Evolutionary conservation across 2,113 vertebrate species (phyloP).

Genomic region (Sturnira hondurensis): DNA sequence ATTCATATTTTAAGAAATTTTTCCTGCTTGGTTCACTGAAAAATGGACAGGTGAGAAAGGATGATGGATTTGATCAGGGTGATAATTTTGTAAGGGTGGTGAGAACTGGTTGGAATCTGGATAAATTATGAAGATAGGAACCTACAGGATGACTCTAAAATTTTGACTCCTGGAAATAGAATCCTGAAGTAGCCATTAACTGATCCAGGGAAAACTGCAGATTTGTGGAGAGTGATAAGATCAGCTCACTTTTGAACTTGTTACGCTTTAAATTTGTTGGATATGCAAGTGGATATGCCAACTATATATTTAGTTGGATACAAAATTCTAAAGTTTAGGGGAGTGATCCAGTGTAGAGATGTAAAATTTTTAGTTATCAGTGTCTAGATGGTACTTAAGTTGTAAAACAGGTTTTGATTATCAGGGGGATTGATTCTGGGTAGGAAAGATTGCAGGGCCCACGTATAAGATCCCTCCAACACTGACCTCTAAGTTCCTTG

Average conservation of each 20-base stretch:
- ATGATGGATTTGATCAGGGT: not conserved
- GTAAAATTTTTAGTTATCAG: not conserved
- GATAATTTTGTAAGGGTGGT: not conserved
- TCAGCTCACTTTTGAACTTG: not conserved
- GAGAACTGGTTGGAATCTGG: not conserved
- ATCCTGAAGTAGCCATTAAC: not conserved
- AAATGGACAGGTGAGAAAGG: not conserved
- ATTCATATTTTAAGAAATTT: not conserved
- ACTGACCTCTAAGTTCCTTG: not conserved
- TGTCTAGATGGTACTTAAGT: not conserved
- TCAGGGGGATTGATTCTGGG: not conserved
- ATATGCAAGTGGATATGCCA: not conserved
- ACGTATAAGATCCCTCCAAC: not conserved
- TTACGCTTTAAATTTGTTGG: not conserved
- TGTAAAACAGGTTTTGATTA: not conserved
- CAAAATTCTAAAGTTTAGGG: not conserved
- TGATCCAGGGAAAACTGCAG: not conserved
- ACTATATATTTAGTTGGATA: not conserved
- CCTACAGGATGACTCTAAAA: not conserved
- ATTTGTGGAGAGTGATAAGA: not conserved
- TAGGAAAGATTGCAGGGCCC: not conserved
- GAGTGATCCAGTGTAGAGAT: not conserved
- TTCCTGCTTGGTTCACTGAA: not conserved
- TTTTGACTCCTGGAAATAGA: not conserved
- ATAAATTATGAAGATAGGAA: not conserved